Base-by-base conservation (phyloP, 2,888 invertebrate genomes). In the Girardia tigrina region DNA sequence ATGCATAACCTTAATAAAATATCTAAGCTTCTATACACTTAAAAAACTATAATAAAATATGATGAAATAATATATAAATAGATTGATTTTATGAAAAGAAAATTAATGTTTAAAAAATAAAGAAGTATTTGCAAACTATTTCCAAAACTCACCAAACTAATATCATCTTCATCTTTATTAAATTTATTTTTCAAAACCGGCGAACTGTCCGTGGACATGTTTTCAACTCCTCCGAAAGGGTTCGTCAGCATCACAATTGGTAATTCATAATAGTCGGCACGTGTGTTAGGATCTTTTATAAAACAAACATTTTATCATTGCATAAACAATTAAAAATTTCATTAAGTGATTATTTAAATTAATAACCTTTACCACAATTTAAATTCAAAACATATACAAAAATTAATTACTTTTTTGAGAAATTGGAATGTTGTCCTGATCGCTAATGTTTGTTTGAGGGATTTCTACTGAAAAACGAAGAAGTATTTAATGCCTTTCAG, bases 381-480 rank as follows among this genome's bases (percentile, higher is more conserved):
- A n/a, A n/a, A n/a, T 12, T n/a, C 23, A 20, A 8, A 36, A 56
- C 23, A 56, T 8, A 12, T 20, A 8, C 23, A 56, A 8, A 56
- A 20, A n/a, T 56, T 20, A 36, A 56, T 12, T 56, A 56, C 56
- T n/a, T 8, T 56, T 56, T 56, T 56, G 56, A 16, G 56, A 56
- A 56, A 20, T 56, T 56, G 56, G 56, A 56, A 56, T 56, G 56
- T 56, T 56, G n/a, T 23, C 56, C 56, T 6, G 56, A n/a, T 56
- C 23, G 56, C 56, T 8, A 4, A 23, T 20, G 6, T 56, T 56
- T 4, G n/a, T 56, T 23, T 56, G 4, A 56, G 8, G 23, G n/a
- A 2, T 6, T 2, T 56, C 56, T 56, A 56, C 23, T 36, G 16
- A 16, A 36, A 36, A 12, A 12, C 16, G 16, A 36, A 36, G 16